Evolutionary conservation across 2,797 vertebrate genomes (phyloP).

Genomic region (Presbytis comata): DNA sequence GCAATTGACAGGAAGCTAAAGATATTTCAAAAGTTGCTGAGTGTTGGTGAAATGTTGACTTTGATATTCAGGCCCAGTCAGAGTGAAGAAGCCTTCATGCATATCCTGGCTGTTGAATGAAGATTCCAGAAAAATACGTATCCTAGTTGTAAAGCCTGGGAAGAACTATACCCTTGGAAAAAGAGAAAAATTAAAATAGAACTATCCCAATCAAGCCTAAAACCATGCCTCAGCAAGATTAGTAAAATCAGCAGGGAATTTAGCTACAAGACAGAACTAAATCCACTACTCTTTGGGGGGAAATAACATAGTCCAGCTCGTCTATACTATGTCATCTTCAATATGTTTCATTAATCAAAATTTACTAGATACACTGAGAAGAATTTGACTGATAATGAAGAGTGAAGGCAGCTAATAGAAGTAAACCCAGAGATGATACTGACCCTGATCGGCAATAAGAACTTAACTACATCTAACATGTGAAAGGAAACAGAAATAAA

Average conservation of each 20-base stretch:
- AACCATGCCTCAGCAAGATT: not conserved
- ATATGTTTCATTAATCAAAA: not conserved
- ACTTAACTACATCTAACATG: not conserved
- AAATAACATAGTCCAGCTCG: not conserved
- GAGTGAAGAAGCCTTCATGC: not conserved
- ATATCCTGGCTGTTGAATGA: not conserved
- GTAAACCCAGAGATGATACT: not conserved
- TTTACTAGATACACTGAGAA: not conserved
- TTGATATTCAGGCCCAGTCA: not conserved
- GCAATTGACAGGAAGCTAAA: not conserved
- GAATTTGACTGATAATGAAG: not conserved
- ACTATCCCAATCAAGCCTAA: not conserved
- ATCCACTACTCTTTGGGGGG: not conserved
- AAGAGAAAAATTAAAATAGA: not conserved
- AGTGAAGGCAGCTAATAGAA: not conserved
- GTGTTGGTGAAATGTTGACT: not conserved
- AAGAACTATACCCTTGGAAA: not conserved
- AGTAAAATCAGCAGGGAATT: not conserved
- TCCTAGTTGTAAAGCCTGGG: not conserved
- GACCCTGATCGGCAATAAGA: not conserved
- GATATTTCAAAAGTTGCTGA: not conserved
- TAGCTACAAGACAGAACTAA: not conserved
- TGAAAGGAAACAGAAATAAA: not conserved
- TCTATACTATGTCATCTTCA: not conserved
- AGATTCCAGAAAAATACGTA: not conserved